phyloP scores from a whole-genome alignment of 2,888 invertebrate genomes.

The Lasius platythorax region DNA sequence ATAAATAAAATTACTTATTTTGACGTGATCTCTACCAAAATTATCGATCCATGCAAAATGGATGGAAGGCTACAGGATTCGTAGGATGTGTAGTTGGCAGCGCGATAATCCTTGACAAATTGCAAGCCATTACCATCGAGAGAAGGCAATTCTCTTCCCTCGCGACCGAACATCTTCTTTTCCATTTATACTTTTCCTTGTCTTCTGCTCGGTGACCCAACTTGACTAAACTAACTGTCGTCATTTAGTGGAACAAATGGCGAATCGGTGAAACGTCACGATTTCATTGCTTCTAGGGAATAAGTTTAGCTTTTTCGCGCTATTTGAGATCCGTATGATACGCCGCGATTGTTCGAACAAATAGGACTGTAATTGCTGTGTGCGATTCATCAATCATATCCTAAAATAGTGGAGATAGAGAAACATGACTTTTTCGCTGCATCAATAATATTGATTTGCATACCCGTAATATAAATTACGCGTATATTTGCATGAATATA shows the following conservation, averaged over 20 bases:
- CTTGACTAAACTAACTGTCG: slow-evolving; percentile 33
- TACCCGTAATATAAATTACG: slow-evolving; percentile 43
- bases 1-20: slow-evolving; percentile 32
- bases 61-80: not conserved
- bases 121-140: slow-evolving; percentile 52
- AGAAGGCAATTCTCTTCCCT: slow-evolving; percentile 44
- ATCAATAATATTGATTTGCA: slow-evolving; percentile 33
- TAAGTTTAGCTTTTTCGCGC: slow-evolving; percentile 29
- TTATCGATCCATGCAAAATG: slow-evolving; percentile 11
- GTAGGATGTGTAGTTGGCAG: slow-evolving; percentile 32
- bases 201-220: slow-evolving; percentile 14
- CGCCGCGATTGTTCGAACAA: not conserved
- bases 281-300: slow-evolving; percentile 19
- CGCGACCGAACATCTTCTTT: slow-evolving; percentile 43
- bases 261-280: slow-evolving; percentile 34
- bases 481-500: slow-evolving; percentile 48
- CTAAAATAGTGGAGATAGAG: not conserved
- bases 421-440: slow-evolving; percentile 8
- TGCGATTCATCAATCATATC: not conserved
- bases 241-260: slow-evolving; percentile 42
- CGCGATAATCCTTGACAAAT: slow-evolving; percentile 64
- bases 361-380: not conserved
- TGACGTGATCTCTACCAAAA: slow-evolving; percentile 4
- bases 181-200: slow-evolving; percentile 43
- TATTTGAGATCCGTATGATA: not conserved